Conservation (phyloP, 1,140 invertebrate species). For the Brachionus calyciflorus region DNA sequence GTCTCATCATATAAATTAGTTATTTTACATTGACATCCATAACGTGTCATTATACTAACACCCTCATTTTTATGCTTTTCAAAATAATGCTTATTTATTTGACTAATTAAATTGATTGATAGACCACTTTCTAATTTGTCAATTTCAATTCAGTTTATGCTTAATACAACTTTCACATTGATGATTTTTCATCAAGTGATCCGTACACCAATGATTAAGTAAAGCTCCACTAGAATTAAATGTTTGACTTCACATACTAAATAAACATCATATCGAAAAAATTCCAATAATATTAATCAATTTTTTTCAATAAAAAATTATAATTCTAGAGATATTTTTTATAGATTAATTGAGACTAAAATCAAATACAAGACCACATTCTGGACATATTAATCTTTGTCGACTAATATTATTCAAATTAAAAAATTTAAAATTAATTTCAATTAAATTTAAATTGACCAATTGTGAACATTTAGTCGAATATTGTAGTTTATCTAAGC, state of each 20-base stretch:
- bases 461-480: conserved; percentile 10
- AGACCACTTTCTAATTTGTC: neutral
- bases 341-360: neutral
- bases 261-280: conserved; percentile 3
- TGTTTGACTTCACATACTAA: neutral
- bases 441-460: conserved; percentile 6
- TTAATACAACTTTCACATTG: neutral
- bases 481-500: neutral
- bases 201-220: neutral
- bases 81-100: conserved; percentile 34
- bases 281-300: neutral
- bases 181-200: neutral
- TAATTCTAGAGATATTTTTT: neutral
- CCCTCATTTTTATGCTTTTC: conserved; percentile 20
- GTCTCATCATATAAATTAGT: neutral
- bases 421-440: conserved; percentile 9
- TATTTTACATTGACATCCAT: neutral
- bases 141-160: neutral
- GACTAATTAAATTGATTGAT: neutral
- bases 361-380: conserved; percentile 18
- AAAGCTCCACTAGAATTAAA: neutral
- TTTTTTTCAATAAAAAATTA: neutral
- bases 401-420: neutral
- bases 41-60: neutral
- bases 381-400: neutral